Base-by-base conservation (phyloP, 2,113 vertebrate genomes). In the Suricata suricatta region DNA sequence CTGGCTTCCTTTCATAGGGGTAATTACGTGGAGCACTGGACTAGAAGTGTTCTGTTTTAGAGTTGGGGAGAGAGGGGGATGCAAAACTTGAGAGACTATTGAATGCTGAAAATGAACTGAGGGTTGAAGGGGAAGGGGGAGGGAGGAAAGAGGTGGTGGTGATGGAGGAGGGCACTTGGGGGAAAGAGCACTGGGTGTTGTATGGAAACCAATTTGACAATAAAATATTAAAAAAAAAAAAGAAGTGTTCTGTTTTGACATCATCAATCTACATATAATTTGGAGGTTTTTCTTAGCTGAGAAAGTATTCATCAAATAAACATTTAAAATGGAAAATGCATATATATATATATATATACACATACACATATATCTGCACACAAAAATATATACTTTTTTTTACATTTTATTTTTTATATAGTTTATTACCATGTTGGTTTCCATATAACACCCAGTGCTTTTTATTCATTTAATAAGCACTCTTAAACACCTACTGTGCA, bases 271-370 rank as follows among this genome's bases (percentile, higher is more conserved):
- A 88, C 57, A 66, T 93, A 85, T 95, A 95, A 74, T 88, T 87
- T 60, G 69, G 60, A 27, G 7, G 21, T 14, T 63, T 76, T 79
- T 83, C 83, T 88, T 95, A 74, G 83, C 87, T 31, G 50, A 85
- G 68, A 88, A 92, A 60, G 7, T 85, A 79, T 35, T 93, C 44
- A 91, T 71, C 69, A 85, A 95, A 68, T 69, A 71, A 91, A 69
- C n/a, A 57, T 90, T 84, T 79, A 29, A 90, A 57, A 57, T 72
- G 31, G 23, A 82, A 93, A 94, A 94, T 80, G 41, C 33, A 74
- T 33, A 35, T 31, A 17, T 1, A 29, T 8, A n/a, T 0, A 47
- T 1, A 84, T 29, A 86, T 10, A 19, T 1, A 47, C 2, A 84
- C 35, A 86, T 6, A 19, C 1, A 23, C 11, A 71, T 17, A 14